These are phyloP conservation scores for Pedionomus torquatus DNA, from an alignment of 2,113 vertebrate genomes.

Conservation along the genomic window DNA sequence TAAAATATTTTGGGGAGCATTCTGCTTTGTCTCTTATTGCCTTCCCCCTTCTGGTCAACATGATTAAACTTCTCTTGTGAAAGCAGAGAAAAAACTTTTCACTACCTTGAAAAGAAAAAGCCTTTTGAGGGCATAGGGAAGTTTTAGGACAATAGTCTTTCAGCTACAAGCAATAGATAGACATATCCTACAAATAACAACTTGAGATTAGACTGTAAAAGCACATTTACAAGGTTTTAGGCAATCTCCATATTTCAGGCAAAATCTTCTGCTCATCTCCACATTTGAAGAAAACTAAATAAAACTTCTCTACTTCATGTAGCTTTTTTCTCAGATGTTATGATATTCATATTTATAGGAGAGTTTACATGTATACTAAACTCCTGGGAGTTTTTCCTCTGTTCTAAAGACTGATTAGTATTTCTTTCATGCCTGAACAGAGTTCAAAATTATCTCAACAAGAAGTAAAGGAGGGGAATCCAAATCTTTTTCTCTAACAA, in stretches of 20 bases:
- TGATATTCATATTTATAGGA: constrained; percentile 25
- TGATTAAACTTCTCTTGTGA: background rate
- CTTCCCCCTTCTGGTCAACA: background rate
- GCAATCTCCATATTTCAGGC: background rate
- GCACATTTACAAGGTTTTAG: background rate
- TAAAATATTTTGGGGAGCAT: background rate
- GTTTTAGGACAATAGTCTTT: background rate
- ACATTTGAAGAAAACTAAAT: background rate
- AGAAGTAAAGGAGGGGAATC: background rate
- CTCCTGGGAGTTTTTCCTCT: background rate
- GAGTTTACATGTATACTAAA: constrained; percentile 5
- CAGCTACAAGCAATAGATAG: background rate
- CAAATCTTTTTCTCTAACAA: constrained; percentile 13
- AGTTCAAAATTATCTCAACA: constrained; percentile 21
- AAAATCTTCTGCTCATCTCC: background rate
- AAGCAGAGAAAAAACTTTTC: background rate
- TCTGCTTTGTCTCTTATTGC: background rate
- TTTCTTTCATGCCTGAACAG: constrained; percentile 27
- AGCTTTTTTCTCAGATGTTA: background rate
- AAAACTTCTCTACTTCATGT: background rate
- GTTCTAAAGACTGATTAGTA: constrained; percentile 40
- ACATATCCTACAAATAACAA: background rate
- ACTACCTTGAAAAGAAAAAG: background rate
- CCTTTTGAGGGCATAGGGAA: background rate
- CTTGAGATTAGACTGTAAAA: background rate